Evolutionary conservation across 35 echinoderm and acorn worm genomes (phyloP).

Genomic region (Stichopus chloronotus): DNA sequence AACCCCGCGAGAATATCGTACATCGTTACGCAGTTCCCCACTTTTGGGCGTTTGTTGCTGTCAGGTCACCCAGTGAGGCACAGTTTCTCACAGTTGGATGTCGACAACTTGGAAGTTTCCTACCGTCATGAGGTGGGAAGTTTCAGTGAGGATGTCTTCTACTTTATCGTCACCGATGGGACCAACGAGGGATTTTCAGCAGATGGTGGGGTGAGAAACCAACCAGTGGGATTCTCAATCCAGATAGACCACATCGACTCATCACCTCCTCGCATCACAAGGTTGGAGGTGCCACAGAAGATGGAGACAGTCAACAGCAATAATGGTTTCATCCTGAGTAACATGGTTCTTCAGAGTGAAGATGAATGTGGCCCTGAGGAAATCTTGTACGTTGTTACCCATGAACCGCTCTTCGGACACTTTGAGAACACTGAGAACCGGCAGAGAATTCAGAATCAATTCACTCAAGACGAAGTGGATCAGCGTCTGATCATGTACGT

Average conservation of each 20-base stretch:
- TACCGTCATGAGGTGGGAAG: conserved; percentile 75
- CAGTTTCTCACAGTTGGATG: conserved; percentile 87
- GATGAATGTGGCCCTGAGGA: conserved; percentile 72
- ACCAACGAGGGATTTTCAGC: conserved; percentile 80
- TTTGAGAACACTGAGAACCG: conserved; percentile 74
- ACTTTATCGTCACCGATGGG: conserved; percentile 77
- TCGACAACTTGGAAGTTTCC: conserved; percentile 76
- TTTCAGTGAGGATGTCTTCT: conserved; percentile 69
- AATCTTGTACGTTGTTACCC: conserved; percentile 64
- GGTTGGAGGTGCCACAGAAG: conserved; percentile 68
- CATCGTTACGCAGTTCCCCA: conserved; percentile 76
- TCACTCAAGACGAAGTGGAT: conserved; percentile 81
- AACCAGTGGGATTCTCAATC: conserved; percentile 74
- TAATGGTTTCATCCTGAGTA: conserved; percentile 75
- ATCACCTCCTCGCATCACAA: conserved; percentile 60
- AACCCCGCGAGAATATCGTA: conserved; percentile 61
- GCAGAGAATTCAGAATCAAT: conserved; percentile 65
- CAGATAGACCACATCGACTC: conserved; percentile 73
- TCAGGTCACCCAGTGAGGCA: conserved; percentile 64
- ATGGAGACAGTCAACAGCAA: conserved; percentile 66
- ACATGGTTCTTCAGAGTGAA: conserved; percentile 62
- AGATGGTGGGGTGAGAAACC: conserved; percentile 32
- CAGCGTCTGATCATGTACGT: conserved; percentile 87
- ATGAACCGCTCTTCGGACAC: conserved; percentile 79
- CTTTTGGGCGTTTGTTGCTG: conserved; percentile 71